Conservation (phyloP, 2,888 invertebrate species). For the Antitype chi region DNA sequence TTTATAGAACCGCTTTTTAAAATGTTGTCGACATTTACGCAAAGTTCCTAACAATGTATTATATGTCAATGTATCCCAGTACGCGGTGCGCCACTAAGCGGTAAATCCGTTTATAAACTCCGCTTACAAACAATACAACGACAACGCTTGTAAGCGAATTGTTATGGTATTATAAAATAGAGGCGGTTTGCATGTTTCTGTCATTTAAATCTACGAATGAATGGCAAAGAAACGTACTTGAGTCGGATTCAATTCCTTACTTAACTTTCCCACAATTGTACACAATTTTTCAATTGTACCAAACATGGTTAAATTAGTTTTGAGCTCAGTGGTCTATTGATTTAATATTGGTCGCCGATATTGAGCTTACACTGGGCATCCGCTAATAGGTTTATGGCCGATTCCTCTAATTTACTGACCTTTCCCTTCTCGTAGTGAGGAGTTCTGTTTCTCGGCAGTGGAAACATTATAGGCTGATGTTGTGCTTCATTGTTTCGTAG, state of each 20-base stretch:
- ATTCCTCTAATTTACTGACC: no score
- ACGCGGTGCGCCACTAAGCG: background rate
- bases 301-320: background rate
- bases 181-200: background rate
- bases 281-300: no score
- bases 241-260: background rate
- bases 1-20: constrained; percentile 8
- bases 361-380: background rate
- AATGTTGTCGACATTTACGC: background rate
- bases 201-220: constrained; percentile 19
- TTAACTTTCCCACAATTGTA: background rate
- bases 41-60: background rate
- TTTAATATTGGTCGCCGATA: background rate
- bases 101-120: constrained; percentile 26
- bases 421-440: no score
- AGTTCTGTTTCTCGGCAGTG: background rate
- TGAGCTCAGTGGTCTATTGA: background rate
- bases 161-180: constrained; percentile 9
- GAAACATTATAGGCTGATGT: background rate
- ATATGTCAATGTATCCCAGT: background rate
- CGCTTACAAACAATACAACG: constrained; percentile 6
- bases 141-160: constrained; percentile 25
- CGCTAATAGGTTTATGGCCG: no score
- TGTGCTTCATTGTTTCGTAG: background rate
- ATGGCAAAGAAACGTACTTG: background rate